These are phyloP conservation scores for Hoplostethus atlanticus DNA, from an alignment of 2,797 vertebrate species.

Conservation along the genomic window DNA sequence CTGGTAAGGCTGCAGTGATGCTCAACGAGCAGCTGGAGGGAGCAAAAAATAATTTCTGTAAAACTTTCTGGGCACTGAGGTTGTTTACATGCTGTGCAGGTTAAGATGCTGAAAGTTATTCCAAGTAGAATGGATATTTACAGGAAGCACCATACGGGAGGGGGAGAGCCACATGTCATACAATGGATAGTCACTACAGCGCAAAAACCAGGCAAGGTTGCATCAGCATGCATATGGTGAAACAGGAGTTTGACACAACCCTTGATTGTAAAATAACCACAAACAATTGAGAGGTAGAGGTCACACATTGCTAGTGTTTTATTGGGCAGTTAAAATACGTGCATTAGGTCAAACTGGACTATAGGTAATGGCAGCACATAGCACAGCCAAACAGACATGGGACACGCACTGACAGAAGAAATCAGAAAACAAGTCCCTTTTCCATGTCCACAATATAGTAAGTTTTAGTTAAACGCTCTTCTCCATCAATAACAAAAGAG, in stretches of 20 bases:
- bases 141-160: slow-evolving; percentile 9
- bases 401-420: slow-evolving; percentile 15
- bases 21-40: neutral
- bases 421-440: slow-evolving; percentile 33
- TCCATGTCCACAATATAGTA: slow-evolving; percentile 22
- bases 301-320: slow-evolving; percentile 84
- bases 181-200: slow-evolving; percentile 9
- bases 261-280: slow-evolving; percentile 57
- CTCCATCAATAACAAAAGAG: slow-evolving; percentile 51
- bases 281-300: slow-evolving; percentile 65
- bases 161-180: slow-evolving; percentile 33
- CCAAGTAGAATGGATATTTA: neutral
- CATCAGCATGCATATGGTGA: slow-evolving; percentile 54
- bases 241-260: neutral
- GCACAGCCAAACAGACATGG: slow-evolving; percentile 56
- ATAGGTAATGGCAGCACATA: slow-evolving; percentile 63
- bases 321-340: slow-evolving; percentile 84
- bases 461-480: slow-evolving; percentile 16
- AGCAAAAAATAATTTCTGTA: neutral
- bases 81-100: slow-evolving; percentile 18
- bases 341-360: slow-evolving; percentile 74
- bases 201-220: slow-evolving; percentile 49
- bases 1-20: neutral
- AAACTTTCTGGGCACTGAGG: neutral
- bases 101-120: neutral